A percentile compares a stretch with the other conserved stretches of the same genome.
Evolutionary conservation across 1,140 invertebrate genomes (phyloP).

Genomic region (Drosophila carrolli): DNA sequence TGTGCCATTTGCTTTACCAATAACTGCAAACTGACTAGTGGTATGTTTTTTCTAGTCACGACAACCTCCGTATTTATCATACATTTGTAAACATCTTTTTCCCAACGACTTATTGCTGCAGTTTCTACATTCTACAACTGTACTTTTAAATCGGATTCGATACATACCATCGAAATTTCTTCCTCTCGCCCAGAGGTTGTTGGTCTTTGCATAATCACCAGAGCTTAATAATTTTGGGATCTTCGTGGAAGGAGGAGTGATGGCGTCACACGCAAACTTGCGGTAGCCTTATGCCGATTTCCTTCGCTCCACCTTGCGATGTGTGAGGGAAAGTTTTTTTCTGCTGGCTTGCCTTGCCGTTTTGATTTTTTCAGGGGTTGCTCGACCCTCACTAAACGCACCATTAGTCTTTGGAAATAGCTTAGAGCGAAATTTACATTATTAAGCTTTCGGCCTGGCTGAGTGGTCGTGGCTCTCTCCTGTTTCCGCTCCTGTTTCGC

Average conservation of each 20-base stretch:
- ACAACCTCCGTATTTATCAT: too few species aligned
- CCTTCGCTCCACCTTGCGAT: constrained; percentile 22
- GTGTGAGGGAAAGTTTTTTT: constrained; percentile 59
- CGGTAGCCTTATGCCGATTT: constrained; percentile 60
- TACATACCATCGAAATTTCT: neutral
- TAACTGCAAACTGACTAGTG: too few species aligned
- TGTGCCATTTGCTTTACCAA: too few species aligned
- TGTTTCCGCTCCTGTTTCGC: constrained; percentile 9
- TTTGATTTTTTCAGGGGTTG: constrained; percentile 56
- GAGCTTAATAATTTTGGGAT: constrained; percentile 61
- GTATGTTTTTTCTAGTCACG: too few species aligned
- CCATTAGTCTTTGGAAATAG: constrained; percentile 83
- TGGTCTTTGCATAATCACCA: constrained; percentile 68
- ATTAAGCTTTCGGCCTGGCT: constrained; percentile 69
- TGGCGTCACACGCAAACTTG: constrained; percentile 66
- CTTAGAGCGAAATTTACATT: constrained; percentile 82
- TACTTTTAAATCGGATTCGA: neutral
- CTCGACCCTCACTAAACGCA: constrained; percentile 65
- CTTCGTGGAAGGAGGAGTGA: neutral
- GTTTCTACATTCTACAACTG: neutral
- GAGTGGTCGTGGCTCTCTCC: constrained; percentile 15
- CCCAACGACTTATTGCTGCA: constrained; percentile 37
- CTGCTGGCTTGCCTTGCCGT: constrained; percentile 6
- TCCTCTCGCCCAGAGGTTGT: constrained; percentile 25
- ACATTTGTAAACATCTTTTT: neutral